phyloP scores from a whole-genome alignment of 2,113 vertebrate genomes.

The Sus scrofa region DNA sequence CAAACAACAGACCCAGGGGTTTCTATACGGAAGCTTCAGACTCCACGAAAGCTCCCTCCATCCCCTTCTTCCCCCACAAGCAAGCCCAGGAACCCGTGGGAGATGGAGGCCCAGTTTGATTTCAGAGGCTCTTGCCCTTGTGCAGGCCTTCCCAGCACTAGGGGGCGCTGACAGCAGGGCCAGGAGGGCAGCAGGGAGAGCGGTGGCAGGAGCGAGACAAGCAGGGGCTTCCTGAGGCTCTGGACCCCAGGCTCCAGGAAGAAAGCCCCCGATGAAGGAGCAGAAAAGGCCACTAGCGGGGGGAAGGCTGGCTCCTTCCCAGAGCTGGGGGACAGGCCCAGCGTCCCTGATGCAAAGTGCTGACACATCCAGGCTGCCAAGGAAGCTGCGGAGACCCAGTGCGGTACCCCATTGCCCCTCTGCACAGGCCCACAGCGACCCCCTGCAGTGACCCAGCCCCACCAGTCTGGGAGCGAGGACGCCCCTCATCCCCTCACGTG shows the following conservation, averaged over 20 bases:
- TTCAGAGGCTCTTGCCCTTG: constrained; percentile 37
- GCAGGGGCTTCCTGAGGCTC: constrained; percentile 63
- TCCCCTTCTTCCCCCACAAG: background rate
- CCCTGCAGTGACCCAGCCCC: background rate
- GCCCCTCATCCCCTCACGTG: background rate
- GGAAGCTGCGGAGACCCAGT: constrained; percentile 49
- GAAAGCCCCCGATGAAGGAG: constrained; percentile 57
- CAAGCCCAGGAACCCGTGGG: constrained; percentile 5
- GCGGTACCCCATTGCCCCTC: background rate
- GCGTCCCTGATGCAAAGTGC: background rate
- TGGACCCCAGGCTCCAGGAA: constrained; percentile 10
- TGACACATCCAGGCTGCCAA: background rate
- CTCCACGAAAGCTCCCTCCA: background rate
- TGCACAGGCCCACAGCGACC: background rate
- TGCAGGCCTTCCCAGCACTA: constrained; percentile 69
- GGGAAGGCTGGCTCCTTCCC: background rate
- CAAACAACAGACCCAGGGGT: background rate
- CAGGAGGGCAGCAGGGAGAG: constrained; percentile 44
- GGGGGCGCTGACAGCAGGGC: constrained; percentile 81
- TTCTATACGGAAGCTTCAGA: background rate
- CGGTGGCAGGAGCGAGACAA: background rate
- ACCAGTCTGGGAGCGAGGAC: fast-evolving
- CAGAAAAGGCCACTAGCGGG: constrained; percentile 26
- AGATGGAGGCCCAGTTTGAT: background rate
- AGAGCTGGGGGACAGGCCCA: constrained; percentile 5